Conservation (phyloP, 2,888 invertebrate genomes). For the Drosophila paramelanica region DNA sequence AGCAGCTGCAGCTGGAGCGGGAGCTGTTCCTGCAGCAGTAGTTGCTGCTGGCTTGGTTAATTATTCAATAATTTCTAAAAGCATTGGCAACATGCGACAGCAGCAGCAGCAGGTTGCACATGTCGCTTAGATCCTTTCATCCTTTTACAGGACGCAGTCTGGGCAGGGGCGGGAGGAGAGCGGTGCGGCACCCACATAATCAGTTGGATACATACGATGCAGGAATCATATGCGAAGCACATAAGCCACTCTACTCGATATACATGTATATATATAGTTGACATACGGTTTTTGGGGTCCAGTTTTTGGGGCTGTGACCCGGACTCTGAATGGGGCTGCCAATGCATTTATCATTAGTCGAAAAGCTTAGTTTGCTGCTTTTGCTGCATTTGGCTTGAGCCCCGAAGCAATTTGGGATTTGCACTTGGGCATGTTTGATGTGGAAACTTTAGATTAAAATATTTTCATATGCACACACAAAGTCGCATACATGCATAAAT, state of each 20-base stretch:
- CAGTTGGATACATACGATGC: constrained; percentile 69
- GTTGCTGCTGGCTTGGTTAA: constrained; percentile 81
- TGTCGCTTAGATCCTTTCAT: constrained; percentile 60
- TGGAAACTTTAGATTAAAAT: constrained; percentile 82
- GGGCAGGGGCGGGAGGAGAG: background rate
- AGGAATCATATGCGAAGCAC: constrained; percentile 7
- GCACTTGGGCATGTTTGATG: constrained; percentile 74
- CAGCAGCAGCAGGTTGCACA: constrained; percentile 33
- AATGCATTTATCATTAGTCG: constrained; percentile 72
- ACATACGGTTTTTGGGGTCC: constrained; percentile 26
- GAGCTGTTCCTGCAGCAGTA: constrained; percentile 55
- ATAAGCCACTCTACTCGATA: constrained; percentile 34
- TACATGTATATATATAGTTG: constrained; percentile 14
- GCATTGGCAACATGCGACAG: constrained; percentile 73
- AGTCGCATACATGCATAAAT: constrained; percentile 4
- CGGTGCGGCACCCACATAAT: constrained; percentile 50
- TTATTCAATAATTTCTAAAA: constrained; percentile 84
- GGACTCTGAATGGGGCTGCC: constrained; percentile 8
- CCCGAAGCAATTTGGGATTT: constrained; percentile 59
- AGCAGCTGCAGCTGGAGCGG: background rate
- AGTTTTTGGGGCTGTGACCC: background rate
- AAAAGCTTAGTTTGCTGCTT: constrained; percentile 65
- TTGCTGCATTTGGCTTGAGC: constrained; percentile 47
- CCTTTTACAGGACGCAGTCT: constrained; percentile 53
- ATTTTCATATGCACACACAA: constrained; percentile 62